Conservation (phyloP, 2,113 vertebrate species). For the Amblyopsis rosae region DNA sequence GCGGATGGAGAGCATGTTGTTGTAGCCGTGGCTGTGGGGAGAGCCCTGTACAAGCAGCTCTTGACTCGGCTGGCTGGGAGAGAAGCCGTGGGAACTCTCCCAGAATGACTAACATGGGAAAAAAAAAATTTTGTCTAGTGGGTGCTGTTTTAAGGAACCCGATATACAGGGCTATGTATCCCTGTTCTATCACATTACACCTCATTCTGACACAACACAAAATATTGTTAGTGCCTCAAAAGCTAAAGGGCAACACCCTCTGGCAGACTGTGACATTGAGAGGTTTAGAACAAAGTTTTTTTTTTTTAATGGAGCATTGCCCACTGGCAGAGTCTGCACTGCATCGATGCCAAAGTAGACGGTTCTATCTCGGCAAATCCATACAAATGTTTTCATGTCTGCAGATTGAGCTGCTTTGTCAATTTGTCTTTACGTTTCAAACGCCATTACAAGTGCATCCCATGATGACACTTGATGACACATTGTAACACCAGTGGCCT, state of each 20-base stretch:
- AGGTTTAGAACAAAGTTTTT: too few species aligned
- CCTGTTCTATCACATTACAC: not conserved
- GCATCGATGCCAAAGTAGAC: too few species aligned
- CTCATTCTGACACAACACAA: not conserved
- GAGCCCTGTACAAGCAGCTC: slow-evolving; percentile 70
- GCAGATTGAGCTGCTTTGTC: too few species aligned
- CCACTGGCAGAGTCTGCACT: too few species aligned
- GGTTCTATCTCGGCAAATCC: too few species aligned
- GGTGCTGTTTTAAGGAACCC: slow-evolving; percentile 41
- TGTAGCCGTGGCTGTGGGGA: slow-evolving; percentile 56
- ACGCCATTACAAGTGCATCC: not conserved
- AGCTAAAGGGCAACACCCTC: not conserved
- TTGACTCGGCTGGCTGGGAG: slow-evolving; percentile 62
- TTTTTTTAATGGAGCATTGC: too few species aligned
- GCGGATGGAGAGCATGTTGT: slow-evolving; percentile 65
- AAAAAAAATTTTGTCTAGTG: slow-evolving; percentile 43
- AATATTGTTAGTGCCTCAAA: slow-evolving; percentile 28
- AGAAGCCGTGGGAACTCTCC: slow-evolving; percentile 55
- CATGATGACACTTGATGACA: not conserved
- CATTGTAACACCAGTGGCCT: too few species aligned
- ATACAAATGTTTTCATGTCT: too few species aligned
- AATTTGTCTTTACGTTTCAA: too few species aligned
- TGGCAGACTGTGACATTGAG: too few species aligned
- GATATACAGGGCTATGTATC: slow-evolving; percentile 3
- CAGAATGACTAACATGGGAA: slow-evolving; percentile 36